Base-by-base conservation (phyloP, 2,888 invertebrate species). In the Polyommatus iphigenia region DNA sequence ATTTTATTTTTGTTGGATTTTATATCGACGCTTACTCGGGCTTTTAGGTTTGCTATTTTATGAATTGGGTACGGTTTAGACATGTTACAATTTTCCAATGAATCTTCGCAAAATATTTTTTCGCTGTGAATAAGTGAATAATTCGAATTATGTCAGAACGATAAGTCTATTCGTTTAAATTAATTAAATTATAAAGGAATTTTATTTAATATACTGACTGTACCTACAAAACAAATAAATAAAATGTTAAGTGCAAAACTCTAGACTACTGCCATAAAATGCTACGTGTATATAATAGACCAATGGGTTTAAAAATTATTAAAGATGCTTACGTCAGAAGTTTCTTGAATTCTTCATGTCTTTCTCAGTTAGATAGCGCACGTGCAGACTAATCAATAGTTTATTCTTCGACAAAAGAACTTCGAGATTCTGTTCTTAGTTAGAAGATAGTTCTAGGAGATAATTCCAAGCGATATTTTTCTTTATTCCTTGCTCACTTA, bases 361-460 rank as follows among this genome's bases (percentile, higher is more conserved):
- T 50, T n/a, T 24, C 54, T 75, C 75, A 29, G 50, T 54, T n/a
- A 7, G 75, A 75, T 54, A 75, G 75, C 75, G 50, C 29, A 75
- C 75, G 75, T 75, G 54, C 24, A 75, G 50, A 75, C 15, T 50
- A 50, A 75, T 75, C 75, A 75, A 75, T 75, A 75, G 29, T 67
- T 29, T 29, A 67, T 67, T 20, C 32, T 29, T 67, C 29, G 15
- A 67, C 67, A 67, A 67, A 67, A 18, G 29, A 29, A 32, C 67
- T 62, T 24, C 4, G 62, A 10, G 67, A 15, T 29, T 15, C 6
- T 67, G 29, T 67, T 32, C 4, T 32, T 67, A 67, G 29, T 29
- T 29, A 10, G 8, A 24, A 8, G 24, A 62, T 59, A 20, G 7
- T 59, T 46, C 10, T 20, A n/a, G 59, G 59, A 20, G 20, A 59